These are phyloP conservation scores for Macrophya annulata DNA, from an alignment of 2,888 invertebrate species.

Conservation along the genomic window DNA sequence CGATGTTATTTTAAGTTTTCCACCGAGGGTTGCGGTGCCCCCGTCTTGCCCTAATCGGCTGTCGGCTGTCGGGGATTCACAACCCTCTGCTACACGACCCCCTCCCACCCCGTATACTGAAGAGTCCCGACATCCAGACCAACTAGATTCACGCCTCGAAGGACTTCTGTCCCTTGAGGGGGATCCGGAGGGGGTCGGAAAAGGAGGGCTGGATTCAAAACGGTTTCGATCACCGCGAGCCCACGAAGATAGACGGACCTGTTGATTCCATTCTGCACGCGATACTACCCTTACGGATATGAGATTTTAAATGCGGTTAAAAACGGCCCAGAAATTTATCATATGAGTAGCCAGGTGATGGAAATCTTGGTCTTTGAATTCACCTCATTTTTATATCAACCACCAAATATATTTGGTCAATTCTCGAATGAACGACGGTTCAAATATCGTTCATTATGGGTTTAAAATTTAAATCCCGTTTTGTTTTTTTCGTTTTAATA, in stretches of 20 bases:
- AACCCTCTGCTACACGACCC: constrained; percentile 61
- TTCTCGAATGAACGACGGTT: too few relatives aligned
- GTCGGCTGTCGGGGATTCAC: constrained; percentile 68
- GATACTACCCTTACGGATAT: constrained; percentile 27
- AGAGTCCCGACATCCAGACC: constrained; percentile 19
- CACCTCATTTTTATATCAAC: too few relatives aligned
- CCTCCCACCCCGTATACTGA: background rate
- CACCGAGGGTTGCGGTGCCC: constrained; percentile 73
- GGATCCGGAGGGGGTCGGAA: constrained; percentile 61
- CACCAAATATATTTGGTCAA: too few relatives aligned
- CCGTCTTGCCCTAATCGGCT: constrained; percentile 78
- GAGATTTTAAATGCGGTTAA: background rate
- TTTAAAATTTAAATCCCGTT: too few relatives aligned
- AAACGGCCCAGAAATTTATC: background rate
- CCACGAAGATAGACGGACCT: constrained; percentile 72
- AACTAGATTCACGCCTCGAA: constrained; percentile 53
- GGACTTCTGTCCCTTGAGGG: constrained; percentile 39
- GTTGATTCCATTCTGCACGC: constrained; percentile 72
- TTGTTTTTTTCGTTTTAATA: background rate
- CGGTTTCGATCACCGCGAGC: constrained; percentile 76
- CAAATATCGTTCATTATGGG: too few relatives aligned
- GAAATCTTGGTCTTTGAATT: too few relatives aligned
- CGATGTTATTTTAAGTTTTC: constrained; percentile 80
- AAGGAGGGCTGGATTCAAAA: constrained; percentile 77
- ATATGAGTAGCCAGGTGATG: too few relatives aligned